Evolutionary conservation across 92 coral and sea anemone species (phyloP), one percentile per base, ranked within the genome.

Genomic region (Pocillopora meandrina): DNA sequence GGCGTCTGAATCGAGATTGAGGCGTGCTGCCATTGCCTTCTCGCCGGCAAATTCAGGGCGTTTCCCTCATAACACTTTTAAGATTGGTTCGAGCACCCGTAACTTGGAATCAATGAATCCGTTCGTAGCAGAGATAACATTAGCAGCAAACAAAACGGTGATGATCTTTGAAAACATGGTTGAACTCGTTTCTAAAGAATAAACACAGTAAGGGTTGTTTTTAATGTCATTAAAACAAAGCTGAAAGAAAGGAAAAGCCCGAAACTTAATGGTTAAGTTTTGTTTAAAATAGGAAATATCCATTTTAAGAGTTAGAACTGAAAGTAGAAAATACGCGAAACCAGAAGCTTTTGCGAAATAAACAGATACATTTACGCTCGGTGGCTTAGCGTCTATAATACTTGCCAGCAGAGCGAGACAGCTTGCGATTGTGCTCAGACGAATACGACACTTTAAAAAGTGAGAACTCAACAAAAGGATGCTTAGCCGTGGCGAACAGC

Each of bases 21-120:
- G 77, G 60, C 62, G 23, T 72, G 77, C 60, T 72, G 33, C 77
- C 62, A 52, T 35, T 72, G 77, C 31, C 61, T 20, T 17, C 71
- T 1, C 26, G 81, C 81, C 81, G 58, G 81, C 31, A 60, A 77
- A 77, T 36, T 77, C 81, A 60, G 81, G 19, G 81, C 26, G 70
- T 77, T 77, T 60, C 57, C 59, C 81, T 60, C 59, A 77, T 77
- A 36, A 77, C 81, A 77, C 70, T 36, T n/a, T 36, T 23, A 77
- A 34, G 70, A 77, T 77, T 33, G 81, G 81, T 77, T 77, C 81
- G 81, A 77, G 81, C 81, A 77, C 57, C 70, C 81, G 81, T 77
- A 77, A 77, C 81, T 77, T 77, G 81, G 81, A 61, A 77, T 77
- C 57, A 77, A 77, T 61, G 81, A 77, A 77, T 77, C 81, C 81